Evolutionary conservation across 2,888 invertebrate genomes (phyloP).

Genomic region (Apamea epomidion): DNA sequence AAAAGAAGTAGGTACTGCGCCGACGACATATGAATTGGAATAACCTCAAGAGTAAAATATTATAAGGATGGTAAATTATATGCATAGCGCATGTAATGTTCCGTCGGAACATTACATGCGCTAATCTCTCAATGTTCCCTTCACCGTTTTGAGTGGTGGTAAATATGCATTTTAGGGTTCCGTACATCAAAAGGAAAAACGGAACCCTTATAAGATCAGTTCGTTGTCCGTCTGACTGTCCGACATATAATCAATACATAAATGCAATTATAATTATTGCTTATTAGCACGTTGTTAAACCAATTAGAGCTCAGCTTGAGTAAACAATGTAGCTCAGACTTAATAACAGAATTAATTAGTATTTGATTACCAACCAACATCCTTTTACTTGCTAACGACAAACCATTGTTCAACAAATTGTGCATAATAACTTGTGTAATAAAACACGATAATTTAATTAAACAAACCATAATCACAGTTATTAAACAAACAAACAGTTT

Average conservation of each 20-base stretch:
- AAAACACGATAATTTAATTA: conserved; percentile 18
- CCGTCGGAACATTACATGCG: too few relatives aligned
- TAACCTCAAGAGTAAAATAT: not conserved
- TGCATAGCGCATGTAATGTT: too few relatives aligned
- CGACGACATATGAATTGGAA: not conserved
- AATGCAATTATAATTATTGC: not conserved
- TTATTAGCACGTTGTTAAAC: not conserved
- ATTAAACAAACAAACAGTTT: too few relatives aligned
- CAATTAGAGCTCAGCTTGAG: not conserved
- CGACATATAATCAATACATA: too few relatives aligned
- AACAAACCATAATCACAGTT: too few relatives aligned
- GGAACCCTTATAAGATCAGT: too few relatives aligned
- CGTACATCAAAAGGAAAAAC: too few relatives aligned
- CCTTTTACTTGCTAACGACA: not conserved
- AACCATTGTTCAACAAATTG: conserved; percentile 8
- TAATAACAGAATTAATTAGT: not conserved
- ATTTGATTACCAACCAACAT: conserved; percentile 7
- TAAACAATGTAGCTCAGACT: not conserved
- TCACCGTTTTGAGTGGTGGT: too few relatives aligned
- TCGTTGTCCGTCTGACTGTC: too few relatives aligned
- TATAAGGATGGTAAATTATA: too few relatives aligned
- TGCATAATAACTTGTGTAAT: conserved; percentile 17
- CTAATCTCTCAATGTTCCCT: too few relatives aligned
- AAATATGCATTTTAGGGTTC: too few relatives aligned
- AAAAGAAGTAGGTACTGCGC: not conserved